Evolutionary conservation across 2,888 invertebrate species (phyloP), one percentile per base, ranked within the genome.

Genomic region (Tachystola acroxantha): DNA sequence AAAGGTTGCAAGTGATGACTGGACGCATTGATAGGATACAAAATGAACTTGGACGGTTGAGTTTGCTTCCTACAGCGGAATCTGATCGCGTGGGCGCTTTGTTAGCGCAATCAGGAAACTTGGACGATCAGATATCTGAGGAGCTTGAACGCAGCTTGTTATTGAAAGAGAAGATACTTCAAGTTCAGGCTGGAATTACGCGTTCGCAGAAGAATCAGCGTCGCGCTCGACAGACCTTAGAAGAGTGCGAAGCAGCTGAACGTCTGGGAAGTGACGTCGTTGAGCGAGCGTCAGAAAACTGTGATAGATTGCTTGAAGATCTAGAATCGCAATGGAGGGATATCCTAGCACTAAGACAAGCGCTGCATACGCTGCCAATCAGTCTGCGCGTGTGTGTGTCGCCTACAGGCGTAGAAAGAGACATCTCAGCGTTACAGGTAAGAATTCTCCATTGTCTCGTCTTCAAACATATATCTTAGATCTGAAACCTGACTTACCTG

Each of bases 51-150:
- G 93, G 94, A 0, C 89, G 93, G 39, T 74, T 94, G 29, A 94
- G 94, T 24, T 78, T 95, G 26, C 74, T 94, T 3, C 92, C 93
- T 1, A 91, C 93, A 0, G 76, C 85, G 0, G 94, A 95, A 61
- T 93, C 94, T 0, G 95, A 95, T 53, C 92, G 92, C 49, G 90
- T 95, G 10, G 93, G 94, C 0, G 85, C 90, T 42, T 73, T 95
- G 0, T 74, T 95, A 11, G 88, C 91, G 0, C 88, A 92, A 22
- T 93, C 94, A 0, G 91, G 93, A 34, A 89, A 90, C 20, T 85
- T 96, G 3, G 93, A 94, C 45, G 89, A 90, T 34, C 90, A 91
- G 57, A 91, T 95, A 40, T 84, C 90, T 9, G 95, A 95, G 70
- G 95, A 96, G 64, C 70, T 94, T 6, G 95, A 95, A 63, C 89